Base-by-base conservation (phyloP, 1,140 invertebrate genomes). In the Dendroctonus ponderosae region DNA sequence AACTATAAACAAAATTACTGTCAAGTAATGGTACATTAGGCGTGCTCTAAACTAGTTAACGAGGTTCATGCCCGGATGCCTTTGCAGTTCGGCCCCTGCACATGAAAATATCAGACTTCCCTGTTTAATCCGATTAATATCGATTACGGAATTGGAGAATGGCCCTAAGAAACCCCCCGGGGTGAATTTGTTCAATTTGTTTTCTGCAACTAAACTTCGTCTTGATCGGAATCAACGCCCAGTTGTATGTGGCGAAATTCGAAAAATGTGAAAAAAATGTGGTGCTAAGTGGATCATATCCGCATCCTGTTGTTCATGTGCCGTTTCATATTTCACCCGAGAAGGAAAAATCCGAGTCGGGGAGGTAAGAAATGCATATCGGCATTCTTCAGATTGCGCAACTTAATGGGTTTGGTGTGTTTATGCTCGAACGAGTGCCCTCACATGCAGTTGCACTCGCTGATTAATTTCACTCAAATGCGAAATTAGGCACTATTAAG, bases 1-100 rank as follows among this genome's bases (percentile, higher is more conserved):
- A 49, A 62, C 69, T 51, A 72, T 72, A 72, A 72, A 72, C 65
- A 72, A 70, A 72, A 72, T 72, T 72, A 72, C 57, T 63, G 68
- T 70, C 68, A 62, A 70, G 62, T 70, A 72, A 67, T 68, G 68
- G 53, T 62, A 70, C 71, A 72, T 72, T 72, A 72, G 65, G 65
- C 71, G 58, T 68, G 11, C 56, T 67, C 67, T 71, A 71, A 71
- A 64, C 64, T 69, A 52, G 64, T 71, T 70, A 72, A 49, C 56
- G 46, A 37, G 58, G 56, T 61, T 61, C 68, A 69, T 62, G 68
- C 50, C 41, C 68, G 57, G 50, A 64, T 66, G 62, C 57, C 52
- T 62, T 43, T 39, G 46, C 50, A 53, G n/a, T 15, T 43, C 26
- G 42, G 41, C 14, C 39, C 56, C 56, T 40, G 8, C 42, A 43